Conservation (phyloP, 2,113 vertebrate species). For the Ophthalmolycus amberensis region DNA sequence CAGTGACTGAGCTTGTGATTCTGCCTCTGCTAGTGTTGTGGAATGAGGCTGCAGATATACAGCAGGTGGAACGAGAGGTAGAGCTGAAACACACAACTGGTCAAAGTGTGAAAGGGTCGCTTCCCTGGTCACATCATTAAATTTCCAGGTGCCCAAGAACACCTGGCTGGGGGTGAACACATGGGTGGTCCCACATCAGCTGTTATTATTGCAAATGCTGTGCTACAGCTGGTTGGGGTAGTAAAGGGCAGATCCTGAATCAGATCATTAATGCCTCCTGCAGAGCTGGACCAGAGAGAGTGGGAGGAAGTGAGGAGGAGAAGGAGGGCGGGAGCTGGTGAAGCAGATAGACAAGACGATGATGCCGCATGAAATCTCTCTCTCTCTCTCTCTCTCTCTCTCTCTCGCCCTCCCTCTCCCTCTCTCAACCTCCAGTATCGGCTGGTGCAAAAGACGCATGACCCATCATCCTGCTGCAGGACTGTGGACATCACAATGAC, state of each 20-base stretch:
- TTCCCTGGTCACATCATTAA: slow-evolving; percentile 75
- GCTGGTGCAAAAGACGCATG: not conserved
- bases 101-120: slow-evolving; percentile 52
- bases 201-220: slow-evolving; percentile 68
- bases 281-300: slow-evolving; percentile 24
- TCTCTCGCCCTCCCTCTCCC: not conserved
- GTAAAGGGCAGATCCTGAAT: slow-evolving; percentile 74
- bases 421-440: not conserved
- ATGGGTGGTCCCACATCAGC: slow-evolving; percentile 66
- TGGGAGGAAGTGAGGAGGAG: not conserved
- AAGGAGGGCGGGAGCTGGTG: not conserved
- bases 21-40: not conserved
- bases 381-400: no score
- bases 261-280: slow-evolving; percentile 71
- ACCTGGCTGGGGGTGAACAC: slow-evolving; percentile 67
- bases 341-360: not conserved
- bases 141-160: slow-evolving; percentile 66
- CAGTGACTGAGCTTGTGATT: slow-evolving; percentile 2
- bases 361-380: slow-evolving; percentile 1
- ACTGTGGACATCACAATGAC: not conserved
- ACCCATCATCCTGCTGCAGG: not conserved
- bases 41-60: slow-evolving; percentile 16
- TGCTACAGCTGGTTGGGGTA: slow-evolving; percentile 73
- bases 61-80: not conserved
- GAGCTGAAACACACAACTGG: slow-evolving; percentile 49